Base-by-base conservation (phyloP, 2,888 invertebrate species). In the Thelaira solivaga region DNA sequence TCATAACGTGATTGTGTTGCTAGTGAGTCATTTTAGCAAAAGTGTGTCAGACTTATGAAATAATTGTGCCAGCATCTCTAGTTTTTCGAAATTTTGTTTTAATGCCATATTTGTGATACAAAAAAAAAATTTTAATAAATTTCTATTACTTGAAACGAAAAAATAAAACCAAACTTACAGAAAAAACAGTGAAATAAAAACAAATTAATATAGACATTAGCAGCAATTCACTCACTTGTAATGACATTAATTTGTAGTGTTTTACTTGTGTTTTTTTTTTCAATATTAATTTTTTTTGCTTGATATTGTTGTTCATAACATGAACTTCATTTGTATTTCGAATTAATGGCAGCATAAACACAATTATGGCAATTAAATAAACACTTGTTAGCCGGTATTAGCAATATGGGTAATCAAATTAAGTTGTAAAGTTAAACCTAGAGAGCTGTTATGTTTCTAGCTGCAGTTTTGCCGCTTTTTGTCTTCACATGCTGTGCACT, bases 241-340 rank as follows among this genome's bases (percentile, higher is more conserved):
- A 41, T 53, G 64, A 22, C 51, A 49, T 41, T 26, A 26, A 18
- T 49, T 39, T 39, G 16, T 18, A 2, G n/a, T 8, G 4, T 57
- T 41, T 10, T 41, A 6, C 11, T 13, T 39, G 36, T 4, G n/a
- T n/a, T n/a, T 29, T 41, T n/a, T 31, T 31, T 20, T 36, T 49
- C 29, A 6, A 16, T 51, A 3, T 49, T 13, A 2, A 4, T 10
- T 3, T 61, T 22, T 24, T 2, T 62, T 62, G 16, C 51, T 64
- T 64, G 2, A 34, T 51, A 29, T 39, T 64, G 36, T 49, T 24
- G 51, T 29, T 29, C 20, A 13, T 34, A 55, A 55, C 31, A 67
- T 67, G 16, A 41, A 55, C 18, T 55, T 67, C 34, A 43, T 34
- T 34, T 34, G 45, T 55, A 13, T 10, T n/a, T n/a, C n/a, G n/a